Percentiles rank a stretch among this genome's conserved stretches.
Evolutionary conservation across 2,888 invertebrate species (phyloP).

Genomic region (Odontocolon sp.): DNA sequence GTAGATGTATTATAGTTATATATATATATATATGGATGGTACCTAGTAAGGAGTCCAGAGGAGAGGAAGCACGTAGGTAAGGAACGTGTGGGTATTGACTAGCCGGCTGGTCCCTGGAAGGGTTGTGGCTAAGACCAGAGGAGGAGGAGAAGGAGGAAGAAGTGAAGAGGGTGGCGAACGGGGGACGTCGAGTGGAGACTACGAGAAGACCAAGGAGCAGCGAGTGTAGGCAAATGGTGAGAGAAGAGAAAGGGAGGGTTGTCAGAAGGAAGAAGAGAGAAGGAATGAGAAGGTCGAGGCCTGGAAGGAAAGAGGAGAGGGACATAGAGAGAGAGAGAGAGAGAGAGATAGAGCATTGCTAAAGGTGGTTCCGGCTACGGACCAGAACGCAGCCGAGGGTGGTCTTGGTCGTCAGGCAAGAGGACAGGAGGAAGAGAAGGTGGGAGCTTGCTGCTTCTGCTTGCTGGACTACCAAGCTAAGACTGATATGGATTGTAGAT

Average conservation of each 20-base stretch:
- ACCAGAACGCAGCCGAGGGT: constrained; percentile 52
- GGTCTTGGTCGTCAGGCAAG: constrained; percentile 30
- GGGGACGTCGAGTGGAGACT: too few relatives aligned
- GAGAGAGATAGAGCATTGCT: too few relatives aligned
- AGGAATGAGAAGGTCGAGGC: constrained; percentile 62
- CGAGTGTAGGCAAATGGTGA: constrained; percentile 59
- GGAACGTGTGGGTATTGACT: constrained; percentile 79
- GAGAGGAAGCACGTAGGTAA: constrained; percentile 54
- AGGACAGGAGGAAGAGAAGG: constrained; percentile 56
- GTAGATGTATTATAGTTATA: too few relatives aligned
- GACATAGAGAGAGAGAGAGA: too few relatives aligned
- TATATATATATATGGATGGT: constrained; percentile 38
- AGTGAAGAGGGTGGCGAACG: background rate
- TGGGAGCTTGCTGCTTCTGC: too few relatives aligned
- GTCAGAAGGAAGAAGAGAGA: constrained; percentile 31
- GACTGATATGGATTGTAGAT: constrained; percentile 81
- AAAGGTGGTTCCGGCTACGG: constrained; percentile 72
- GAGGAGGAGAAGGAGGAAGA: constrained; percentile 37
- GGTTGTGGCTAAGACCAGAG: constrained; percentile 79
- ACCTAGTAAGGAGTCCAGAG: constrained; percentile 18
- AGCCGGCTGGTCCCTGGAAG: constrained; percentile 77
- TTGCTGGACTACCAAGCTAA: constrained; percentile 76
- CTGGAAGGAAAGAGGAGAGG: constrained; percentile 62
- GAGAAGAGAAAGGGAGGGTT: constrained; percentile 65
- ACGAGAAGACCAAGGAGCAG: constrained; percentile 47